Percentiles rank a stretch among this genome's conserved stretches.
Conservation (phyloP, 2,797 vertebrate genomes). For the Acestrorhynchus altus region DNA sequence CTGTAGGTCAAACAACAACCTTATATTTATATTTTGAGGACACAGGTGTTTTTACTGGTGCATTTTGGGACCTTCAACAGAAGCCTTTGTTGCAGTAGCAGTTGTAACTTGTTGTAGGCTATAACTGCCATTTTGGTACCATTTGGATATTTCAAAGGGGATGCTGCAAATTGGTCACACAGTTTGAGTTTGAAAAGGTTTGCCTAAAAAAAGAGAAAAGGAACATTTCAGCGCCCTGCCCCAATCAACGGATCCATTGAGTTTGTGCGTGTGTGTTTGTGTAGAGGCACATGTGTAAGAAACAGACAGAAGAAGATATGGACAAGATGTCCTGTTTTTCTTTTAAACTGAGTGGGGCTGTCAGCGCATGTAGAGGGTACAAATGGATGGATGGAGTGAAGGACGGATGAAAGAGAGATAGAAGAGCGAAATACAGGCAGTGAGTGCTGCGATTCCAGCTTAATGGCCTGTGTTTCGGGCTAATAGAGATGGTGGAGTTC, state of each 20-base stretch:
- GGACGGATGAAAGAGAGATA: conserved; percentile 58
- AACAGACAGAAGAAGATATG: conserved; percentile 45
- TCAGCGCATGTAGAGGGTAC: neutral
- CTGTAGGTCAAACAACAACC: too few relatives aligned
- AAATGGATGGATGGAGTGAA: conserved; percentile 50
- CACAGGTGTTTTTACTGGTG: too few relatives aligned
- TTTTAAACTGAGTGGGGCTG: conserved; percentile 6
- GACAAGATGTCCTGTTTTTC: conserved; percentile 24
- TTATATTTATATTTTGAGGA: too few relatives aligned
- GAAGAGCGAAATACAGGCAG: conserved; percentile 33
- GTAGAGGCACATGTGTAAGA: neutral
- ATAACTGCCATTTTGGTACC: neutral
- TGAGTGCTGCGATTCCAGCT: neutral
- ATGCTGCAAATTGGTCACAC: neutral
- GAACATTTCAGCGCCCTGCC: neutral
- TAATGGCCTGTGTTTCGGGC: neutral
- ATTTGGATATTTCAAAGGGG: neutral
- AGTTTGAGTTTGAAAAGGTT: neutral
- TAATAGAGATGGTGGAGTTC: neutral
- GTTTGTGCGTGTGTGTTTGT: neutral
- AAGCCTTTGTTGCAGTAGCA: neutral
- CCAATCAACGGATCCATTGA: neutral
- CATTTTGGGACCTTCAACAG: neutral
- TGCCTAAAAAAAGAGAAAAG: neutral
- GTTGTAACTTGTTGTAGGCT: neutral